Conservation (phyloP, 1,140 invertebrate genomes). For the Tenebrio molitor region DNA sequence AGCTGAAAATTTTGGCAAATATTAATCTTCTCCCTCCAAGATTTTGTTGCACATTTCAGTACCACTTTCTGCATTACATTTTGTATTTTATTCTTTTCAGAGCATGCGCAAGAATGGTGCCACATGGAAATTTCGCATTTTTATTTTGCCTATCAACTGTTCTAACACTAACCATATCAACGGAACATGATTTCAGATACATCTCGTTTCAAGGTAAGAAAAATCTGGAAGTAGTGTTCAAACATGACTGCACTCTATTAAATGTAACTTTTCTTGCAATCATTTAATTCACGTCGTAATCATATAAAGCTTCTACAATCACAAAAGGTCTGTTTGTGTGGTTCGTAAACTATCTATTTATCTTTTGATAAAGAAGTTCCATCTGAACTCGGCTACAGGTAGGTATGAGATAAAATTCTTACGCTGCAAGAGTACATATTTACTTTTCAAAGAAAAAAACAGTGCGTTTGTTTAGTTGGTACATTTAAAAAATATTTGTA, state of each 20-base stretch:
- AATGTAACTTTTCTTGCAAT: no score
- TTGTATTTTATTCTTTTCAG: conserved; percentile 46
- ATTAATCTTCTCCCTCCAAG: no score
- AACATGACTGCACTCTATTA: no score
- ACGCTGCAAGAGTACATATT: conserved; percentile 7
- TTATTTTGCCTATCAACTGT: conserved; percentile 41
- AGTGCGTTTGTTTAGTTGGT: conserved; percentile 1
- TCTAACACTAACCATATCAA: conserved; percentile 11
- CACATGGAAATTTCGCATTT: conserved; percentile 21
- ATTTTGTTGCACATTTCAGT: background rate
- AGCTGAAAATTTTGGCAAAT: no score
- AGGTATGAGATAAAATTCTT: background rate
- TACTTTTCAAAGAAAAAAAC: conserved; percentile 9
- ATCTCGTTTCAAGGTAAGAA: conserved; percentile 69
- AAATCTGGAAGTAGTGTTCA: conserved; percentile 7
- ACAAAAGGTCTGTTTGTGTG: no score
- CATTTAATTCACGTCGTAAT: no score
- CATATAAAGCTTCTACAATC: no score
- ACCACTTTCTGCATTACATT: background rate
- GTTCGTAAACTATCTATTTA: no score
- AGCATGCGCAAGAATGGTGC: conserved; percentile 52
- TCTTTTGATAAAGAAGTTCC: conserved; percentile 3
- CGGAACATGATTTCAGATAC: conserved; percentile 63
- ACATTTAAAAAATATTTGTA: conserved; percentile 20
- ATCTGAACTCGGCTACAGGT: no score